Evolutionary conservation across 2,888 invertebrate genomes (phyloP).

Genomic region (Tanypteryx hageni): DNA sequence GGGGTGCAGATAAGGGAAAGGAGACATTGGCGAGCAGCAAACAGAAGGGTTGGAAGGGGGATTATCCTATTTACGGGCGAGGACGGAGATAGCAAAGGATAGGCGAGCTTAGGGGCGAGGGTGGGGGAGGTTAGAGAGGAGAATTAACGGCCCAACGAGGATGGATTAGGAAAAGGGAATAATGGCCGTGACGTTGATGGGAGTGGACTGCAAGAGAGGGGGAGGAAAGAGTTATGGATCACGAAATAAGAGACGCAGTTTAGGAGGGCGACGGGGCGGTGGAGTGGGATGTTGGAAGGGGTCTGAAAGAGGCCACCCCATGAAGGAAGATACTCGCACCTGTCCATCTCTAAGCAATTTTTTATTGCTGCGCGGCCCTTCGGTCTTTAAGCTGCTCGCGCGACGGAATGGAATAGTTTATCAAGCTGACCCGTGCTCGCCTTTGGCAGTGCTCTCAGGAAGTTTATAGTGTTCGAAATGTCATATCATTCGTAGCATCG

Average conservation of each 20-base stretch:
- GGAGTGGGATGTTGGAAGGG: background rate
- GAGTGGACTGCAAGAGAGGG: background rate
- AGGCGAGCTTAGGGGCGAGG: background rate
- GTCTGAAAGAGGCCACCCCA: background rate
- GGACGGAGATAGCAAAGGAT: background rate
- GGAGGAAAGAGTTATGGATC: slow-evolving; percentile 9
- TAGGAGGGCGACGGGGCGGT: background rate
- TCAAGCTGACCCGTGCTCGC: too few species aligned
- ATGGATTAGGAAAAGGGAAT: slow-evolving; percentile 45
- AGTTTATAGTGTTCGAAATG: too few species aligned
- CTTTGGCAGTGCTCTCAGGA: too few species aligned
- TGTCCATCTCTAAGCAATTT: background rate
- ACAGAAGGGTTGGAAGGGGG: too few species aligned
- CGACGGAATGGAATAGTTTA: too few species aligned
- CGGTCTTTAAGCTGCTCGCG: too few species aligned
- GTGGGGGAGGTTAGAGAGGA: background rate
- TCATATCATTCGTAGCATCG: too few species aligned
- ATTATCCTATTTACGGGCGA: too few species aligned
- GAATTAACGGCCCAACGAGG: slow-evolving; percentile 38
- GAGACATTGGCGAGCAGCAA: too few species aligned
- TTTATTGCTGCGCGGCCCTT: background rate
- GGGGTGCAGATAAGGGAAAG: too few species aligned
- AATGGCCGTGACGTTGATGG: slow-evolving; percentile 11
- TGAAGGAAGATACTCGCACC: slow-evolving; percentile 2
- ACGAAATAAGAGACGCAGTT: background rate